Conservation (phyloP, 2,113 vertebrate species). For the Thymallus thymallus region DNA sequence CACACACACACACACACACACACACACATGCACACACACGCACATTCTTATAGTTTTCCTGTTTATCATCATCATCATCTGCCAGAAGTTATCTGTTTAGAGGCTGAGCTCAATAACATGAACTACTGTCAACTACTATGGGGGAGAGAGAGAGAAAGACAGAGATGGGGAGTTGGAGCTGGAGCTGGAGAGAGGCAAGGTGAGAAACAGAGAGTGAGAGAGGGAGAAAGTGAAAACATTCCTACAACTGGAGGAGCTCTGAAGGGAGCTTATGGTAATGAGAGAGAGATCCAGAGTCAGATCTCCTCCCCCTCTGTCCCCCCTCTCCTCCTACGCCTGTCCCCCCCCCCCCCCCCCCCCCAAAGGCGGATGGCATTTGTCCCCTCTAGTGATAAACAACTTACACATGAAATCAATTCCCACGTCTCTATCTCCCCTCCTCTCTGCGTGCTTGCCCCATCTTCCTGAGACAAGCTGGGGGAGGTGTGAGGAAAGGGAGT, state of each 20-base stretch:
- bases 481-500: not conserved
- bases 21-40: no score
- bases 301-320: conserved; percentile 56
- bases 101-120: no score
- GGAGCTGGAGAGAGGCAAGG: no score
- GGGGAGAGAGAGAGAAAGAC: no score
- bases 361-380: conserved; percentile 78
- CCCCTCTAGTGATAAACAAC: conserved; percentile 87
- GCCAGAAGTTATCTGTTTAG: no score
- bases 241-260: conserved; percentile 17
- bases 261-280: conserved; percentile 84
- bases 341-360: not conserved
- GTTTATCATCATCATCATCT: no score
- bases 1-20: no score
- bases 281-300: not conserved
- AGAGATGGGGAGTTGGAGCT: conserved; percentile 18
- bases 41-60: no score
- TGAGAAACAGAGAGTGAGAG: no score
- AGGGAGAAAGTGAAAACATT: no score
- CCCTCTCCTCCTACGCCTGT: no score
- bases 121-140: no score
- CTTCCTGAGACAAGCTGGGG: conserved; percentile 78
- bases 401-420: conserved; percentile 90
- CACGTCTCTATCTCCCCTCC: conserved; percentile 75
- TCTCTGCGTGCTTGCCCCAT: conserved; percentile 71